Percentiles rank a stretch among this genome's conserved stretches.
Evolutionary conservation across 1,140 invertebrate species (phyloP).

Genomic region (Centruroides vittatus): DNA sequence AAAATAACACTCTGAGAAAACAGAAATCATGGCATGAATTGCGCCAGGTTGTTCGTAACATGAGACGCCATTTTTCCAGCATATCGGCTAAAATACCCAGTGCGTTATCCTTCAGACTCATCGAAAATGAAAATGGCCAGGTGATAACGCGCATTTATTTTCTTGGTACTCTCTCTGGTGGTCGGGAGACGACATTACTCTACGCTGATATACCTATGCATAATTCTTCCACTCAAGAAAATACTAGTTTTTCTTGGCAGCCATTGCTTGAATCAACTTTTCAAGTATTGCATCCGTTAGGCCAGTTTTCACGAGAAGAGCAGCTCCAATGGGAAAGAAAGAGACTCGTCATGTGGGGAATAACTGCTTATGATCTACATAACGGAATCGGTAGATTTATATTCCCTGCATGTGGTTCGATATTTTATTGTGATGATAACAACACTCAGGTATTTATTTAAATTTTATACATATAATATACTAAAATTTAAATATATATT

Average conservation of each 20-base stretch:
- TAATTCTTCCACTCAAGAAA: constrained; percentile 22
- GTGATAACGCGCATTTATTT: constrained; percentile 62
- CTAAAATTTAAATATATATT: too few relatives aligned
- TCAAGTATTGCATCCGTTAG: constrained; percentile 39
- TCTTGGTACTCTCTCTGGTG: constrained; percentile 62
- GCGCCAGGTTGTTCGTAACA: constrained; percentile 59
- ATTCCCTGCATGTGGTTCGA: constrained; percentile 71
- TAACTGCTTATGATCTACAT: constrained; percentile 83
- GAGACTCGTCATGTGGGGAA: constrained; percentile 76
- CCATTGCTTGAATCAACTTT: constrained; percentile 55
- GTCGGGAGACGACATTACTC: constrained; percentile 73
- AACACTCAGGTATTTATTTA: constrained; percentile 4
- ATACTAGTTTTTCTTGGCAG: constrained; percentile 37
- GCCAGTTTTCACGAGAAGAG: constrained; percentile 62
- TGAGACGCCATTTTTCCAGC: constrained; percentile 57
- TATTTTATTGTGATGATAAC: constrained; percentile 61
- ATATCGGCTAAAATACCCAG: constrained; percentile 41
- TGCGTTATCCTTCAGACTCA: constrained; percentile 16
- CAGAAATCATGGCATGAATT: constrained; percentile 55
- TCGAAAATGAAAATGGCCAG: constrained; percentile 7
- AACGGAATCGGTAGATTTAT: constrained; percentile 62
- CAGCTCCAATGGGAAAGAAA: constrained; percentile 81
- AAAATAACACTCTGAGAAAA: too few relatives aligned
- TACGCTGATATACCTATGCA: constrained; percentile 57
- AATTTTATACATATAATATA: background rate